These are phyloP conservation scores for Aphis gossypii DNA, from an alignment of 1,140 invertebrate genomes.

Conservation along the genomic window DNA sequence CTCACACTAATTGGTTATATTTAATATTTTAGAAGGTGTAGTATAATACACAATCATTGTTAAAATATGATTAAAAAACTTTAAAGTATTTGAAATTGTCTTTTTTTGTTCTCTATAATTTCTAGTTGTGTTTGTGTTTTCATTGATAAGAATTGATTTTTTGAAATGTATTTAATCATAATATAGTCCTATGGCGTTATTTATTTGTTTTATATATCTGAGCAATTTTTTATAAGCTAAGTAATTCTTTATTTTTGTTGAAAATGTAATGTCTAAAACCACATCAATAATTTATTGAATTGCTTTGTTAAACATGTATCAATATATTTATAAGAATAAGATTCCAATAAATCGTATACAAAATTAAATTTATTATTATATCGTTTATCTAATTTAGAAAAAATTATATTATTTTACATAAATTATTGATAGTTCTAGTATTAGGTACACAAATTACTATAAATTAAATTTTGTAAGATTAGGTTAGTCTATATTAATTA, in stretches of 20 bases:
- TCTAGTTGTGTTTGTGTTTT: not conserved
- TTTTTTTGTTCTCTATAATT: not conserved
- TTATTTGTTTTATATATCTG: not conserved
- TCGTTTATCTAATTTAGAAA: not conserved
- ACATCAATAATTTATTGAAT: not conserved
- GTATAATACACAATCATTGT: not conserved
- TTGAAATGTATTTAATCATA: not conserved
- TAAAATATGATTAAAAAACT: not conserved
- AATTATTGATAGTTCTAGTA: not conserved
- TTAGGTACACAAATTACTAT: not conserved
- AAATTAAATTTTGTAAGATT: not conserved
- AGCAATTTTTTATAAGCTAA: not conserved
- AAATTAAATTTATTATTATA: not conserved
- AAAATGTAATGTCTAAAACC: not conserved
- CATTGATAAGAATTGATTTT: not conserved
- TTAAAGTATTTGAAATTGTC: not conserved
- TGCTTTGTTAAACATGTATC: not conserved
- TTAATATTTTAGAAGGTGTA: not conserved
- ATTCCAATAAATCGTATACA: not conserved
- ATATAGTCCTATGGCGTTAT: not conserved
- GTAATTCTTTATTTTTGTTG: not conserved
- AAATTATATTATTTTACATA: not conserved
- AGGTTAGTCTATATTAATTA: not conserved
- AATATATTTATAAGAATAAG: not conserved
- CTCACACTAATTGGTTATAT: not conserved